Percentiles rank a stretch among this genome's conserved stretches.
phyloP scores from a whole-genome alignment of 2,113 vertebrate genomes.

The Neolamprologus ventralis region DNA sequence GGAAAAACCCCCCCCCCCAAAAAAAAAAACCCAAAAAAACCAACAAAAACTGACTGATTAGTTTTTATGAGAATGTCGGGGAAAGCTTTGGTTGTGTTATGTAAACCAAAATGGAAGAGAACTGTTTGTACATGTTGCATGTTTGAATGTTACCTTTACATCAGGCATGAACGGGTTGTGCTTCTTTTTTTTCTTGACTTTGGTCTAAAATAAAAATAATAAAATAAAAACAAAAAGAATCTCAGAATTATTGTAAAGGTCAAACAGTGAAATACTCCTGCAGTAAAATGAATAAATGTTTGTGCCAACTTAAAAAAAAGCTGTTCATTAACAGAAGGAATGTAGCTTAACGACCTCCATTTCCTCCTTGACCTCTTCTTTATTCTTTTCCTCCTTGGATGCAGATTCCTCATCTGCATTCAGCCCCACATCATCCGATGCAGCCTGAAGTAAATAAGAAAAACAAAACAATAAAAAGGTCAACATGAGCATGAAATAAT shows the following conservation, averaged over 20 bases:
- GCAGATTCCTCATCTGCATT: not conserved
- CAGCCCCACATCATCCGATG: slow-evolving; percentile 33
- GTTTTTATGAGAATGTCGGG: not conserved
- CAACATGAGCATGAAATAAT: not conserved
- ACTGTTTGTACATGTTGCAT: not conserved
- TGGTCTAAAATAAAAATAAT: slow-evolving; percentile 17
- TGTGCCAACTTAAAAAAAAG: not conserved
- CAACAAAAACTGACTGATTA: not conserved
- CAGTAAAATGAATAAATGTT: not conserved
- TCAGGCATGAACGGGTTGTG: slow-evolving; percentile 59
- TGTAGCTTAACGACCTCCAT: not conserved
- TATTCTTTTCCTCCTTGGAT: slow-evolving; percentile 7
- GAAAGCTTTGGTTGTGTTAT: not conserved
- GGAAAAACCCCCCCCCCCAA: too few species aligned
- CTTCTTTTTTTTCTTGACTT: slow-evolving; percentile 39
- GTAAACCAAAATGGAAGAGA: not conserved
- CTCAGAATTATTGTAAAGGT: not conserved
- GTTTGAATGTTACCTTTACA: slow-evolving; percentile 38
- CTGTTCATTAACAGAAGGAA: not conserved
- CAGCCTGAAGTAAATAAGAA: not conserved
- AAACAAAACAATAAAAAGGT: not conserved
- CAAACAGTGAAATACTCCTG: not conserved
- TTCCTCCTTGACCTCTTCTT: slow-evolving; percentile 1
- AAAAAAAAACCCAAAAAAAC: accelerated
- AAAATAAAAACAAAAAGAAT: not conserved